A percentile compares a stretch with the other conserved stretches of the same genome.
Conservation (phyloP, 2,113 vertebrate species). For the Thamnaconus septentrionalis region DNA sequence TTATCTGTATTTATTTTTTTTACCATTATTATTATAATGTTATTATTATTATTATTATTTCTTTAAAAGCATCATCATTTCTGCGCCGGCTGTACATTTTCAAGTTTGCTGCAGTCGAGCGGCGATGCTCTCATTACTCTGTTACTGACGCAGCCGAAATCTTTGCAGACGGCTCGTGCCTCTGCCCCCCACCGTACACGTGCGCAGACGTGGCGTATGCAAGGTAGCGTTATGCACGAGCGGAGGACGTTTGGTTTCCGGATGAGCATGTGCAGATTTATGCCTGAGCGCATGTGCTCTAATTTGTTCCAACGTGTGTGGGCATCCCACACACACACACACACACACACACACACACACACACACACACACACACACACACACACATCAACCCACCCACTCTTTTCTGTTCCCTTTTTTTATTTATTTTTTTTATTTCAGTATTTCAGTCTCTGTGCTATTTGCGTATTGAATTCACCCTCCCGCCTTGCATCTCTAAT, state of each 20-base stretch:
- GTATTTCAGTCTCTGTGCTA: conserved; percentile 43
- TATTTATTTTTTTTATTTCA: conserved; percentile 21
- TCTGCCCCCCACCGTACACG: conserved; percentile 20
- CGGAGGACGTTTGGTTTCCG: conserved; percentile 7
- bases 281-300: conserved; percentile 25
- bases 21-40: conserved; percentile 13
- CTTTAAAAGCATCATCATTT: not conserved
- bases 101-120: conserved; percentile 32
- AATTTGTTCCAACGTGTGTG: conserved; percentile 44
- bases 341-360: no score
- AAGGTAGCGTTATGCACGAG: conserved; percentile 33
- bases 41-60: conserved; percentile 14
- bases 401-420: not conserved
- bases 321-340: not conserved
- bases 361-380: no score
- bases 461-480: conserved; percentile 58
- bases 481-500: conserved; percentile 68
- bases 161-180: conserved; percentile 30
- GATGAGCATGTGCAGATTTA: conserved; percentile 23
- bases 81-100: conserved; percentile 21
- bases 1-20: no score
- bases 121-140: conserved; percentile 13
- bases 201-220: conserved; percentile 26
- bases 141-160: conserved; percentile 47
- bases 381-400: no score